These are phyloP conservation scores for Tetramorium alpestre DNA, from an alignment of 1,140 invertebrate genomes.

Conservation along the genomic window DNA sequence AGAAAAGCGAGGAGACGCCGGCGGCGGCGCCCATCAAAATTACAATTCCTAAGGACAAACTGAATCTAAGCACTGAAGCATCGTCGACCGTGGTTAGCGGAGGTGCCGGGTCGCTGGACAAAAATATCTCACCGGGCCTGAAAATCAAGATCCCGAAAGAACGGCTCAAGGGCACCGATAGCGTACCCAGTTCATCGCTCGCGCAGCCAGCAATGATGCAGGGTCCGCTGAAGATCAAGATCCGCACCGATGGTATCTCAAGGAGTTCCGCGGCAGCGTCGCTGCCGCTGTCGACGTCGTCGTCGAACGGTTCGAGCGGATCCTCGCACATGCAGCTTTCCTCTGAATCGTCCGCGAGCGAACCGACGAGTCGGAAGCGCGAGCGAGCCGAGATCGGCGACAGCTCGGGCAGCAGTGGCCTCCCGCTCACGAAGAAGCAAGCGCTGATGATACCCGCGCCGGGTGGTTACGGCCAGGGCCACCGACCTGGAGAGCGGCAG, in stretches of 20 bases:
- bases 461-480: slow-evolving; percentile 61
- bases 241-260: slow-evolving; percentile 85
- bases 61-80: slow-evolving; percentile 80
- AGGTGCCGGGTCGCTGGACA: slow-evolving; percentile 57
- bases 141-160: slow-evolving; percentile 90
- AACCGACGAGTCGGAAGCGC: slow-evolving; percentile 72
- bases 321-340: not conserved
- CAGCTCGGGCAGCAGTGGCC: slow-evolving; percentile 9
- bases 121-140: slow-evolving; percentile 79
- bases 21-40: slow-evolving; percentile 87
- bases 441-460: slow-evolving; percentile 56
- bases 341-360: slow-evolving; percentile 51
- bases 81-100: not conserved
- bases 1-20: slow-evolving; percentile 76
- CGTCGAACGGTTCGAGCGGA: slow-evolving; percentile 53
- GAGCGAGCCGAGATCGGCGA: slow-evolving; percentile 71
- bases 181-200: slow-evolving; percentile 54
- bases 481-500: slow-evolving; percentile 77
- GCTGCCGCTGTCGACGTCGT: not conserved
- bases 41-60: slow-evolving; percentile 89
- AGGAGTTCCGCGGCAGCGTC: slow-evolving; percentile 69
- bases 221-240: slow-evolving; percentile 86
- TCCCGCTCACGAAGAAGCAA: slow-evolving; percentile 73
- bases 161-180: slow-evolving; percentile 82
- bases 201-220: slow-evolving; percentile 72